Evolutionary conservation across 2,888 invertebrate species (phyloP).

Genomic region (Halictus ligatus): DNA sequence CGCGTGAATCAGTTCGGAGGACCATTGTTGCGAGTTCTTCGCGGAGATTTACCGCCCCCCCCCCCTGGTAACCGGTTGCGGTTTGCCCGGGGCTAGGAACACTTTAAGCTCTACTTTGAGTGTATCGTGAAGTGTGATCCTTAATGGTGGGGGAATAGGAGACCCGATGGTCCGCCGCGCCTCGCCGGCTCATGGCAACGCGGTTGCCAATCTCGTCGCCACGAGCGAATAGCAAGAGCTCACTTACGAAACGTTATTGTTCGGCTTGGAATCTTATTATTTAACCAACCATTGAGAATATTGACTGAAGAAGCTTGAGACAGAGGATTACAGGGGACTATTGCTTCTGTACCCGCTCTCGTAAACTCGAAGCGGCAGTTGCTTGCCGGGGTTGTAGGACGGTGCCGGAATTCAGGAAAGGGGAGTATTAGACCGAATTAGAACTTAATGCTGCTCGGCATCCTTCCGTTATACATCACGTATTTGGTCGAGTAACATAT

Average conservation of each 20-base stretch:
- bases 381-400: not conserved
- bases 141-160: constrained; percentile 30
- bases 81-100: constrained; percentile 27
- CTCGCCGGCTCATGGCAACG: not conserved
- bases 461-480: constrained; percentile 8
- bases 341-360: constrained; percentile 4
- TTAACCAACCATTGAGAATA: constrained; percentile 1
- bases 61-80: constrained; percentile 35
- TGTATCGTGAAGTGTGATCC: constrained; percentile 29
- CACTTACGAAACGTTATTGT: constrained; percentile 17
- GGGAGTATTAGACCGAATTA: constrained; percentile 14
- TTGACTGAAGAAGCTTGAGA: constrained; percentile 13
- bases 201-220: not conserved
- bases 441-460: constrained; percentile 12
- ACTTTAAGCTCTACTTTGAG: constrained; percentile 40
- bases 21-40: constrained; percentile 57
- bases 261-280: not conserved
- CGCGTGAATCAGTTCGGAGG: constrained; percentile 57
- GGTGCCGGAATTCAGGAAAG: constrained; percentile 3
- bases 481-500: not conserved
- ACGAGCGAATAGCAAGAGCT: not conserved
- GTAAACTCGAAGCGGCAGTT: constrained; percentile 15
- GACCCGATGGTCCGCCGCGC: not conserved
- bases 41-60: constrained; percentile 63
- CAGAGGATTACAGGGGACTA: constrained; percentile 11